phyloP scores from a whole-genome alignment of 2,113 vertebrate species.

The Macquaria ambigua region DNA sequence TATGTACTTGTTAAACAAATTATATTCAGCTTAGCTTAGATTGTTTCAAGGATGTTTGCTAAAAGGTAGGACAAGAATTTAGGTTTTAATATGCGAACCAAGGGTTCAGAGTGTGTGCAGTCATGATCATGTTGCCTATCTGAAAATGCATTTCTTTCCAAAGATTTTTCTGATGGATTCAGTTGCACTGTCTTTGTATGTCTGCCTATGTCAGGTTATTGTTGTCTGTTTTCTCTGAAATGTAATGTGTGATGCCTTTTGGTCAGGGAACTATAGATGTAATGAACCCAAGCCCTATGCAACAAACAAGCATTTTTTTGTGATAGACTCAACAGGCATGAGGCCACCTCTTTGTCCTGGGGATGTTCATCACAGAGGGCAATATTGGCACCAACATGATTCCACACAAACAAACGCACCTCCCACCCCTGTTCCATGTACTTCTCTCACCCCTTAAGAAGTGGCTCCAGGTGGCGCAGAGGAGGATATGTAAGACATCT shows the following conservation, averaged over 20 bases:
- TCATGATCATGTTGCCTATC: not conserved
- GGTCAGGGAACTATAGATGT: not conserved
- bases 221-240: slow-evolving; percentile 16
- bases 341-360: slow-evolving; percentile 5
- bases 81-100: slow-evolving; percentile 16
- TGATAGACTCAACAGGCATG: slow-evolving; percentile 16
- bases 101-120: not conserved
- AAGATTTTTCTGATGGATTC: not conserved
- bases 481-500: slow-evolving; percentile 43
- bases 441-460: slow-evolving; percentile 43
- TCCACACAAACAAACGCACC: slow-evolving; percentile 17
- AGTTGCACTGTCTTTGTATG: slow-evolving; percentile 3
- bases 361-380: slow-evolving; percentile 21
- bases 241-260: slow-evolving; percentile 1
- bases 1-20: slow-evolving; percentile 28
- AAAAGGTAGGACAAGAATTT: not conserved
- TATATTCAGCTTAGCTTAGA: not conserved
- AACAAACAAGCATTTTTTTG: slow-evolving; percentile 10
- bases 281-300: slow-evolving; percentile 24
- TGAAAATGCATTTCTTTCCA: not conserved
- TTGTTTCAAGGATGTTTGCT: not conserved
- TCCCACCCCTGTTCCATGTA: not conserved
- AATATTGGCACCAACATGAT: not conserved
- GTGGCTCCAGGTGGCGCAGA: slow-evolving; percentile 60
- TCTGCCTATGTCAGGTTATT: not conserved